phyloP scores from a whole-genome alignment of 2,888 invertebrate genomes.

The Stenchaetothrips biformis region DNA sequence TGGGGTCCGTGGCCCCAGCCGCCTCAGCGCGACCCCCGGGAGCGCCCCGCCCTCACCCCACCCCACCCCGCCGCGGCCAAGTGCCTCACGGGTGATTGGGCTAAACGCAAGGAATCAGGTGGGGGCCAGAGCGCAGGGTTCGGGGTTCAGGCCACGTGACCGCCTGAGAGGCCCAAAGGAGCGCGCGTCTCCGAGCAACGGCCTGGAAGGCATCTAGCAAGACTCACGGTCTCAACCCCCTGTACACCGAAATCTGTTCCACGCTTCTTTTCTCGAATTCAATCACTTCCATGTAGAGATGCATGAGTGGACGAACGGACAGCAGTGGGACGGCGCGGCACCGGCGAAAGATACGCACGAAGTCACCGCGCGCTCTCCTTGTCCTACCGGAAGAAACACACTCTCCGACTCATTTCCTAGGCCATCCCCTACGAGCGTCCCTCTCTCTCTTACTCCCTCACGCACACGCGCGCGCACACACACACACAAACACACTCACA shows the following conservation, averaged over 20 bases:
- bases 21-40: neutral
- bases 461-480: neutral
- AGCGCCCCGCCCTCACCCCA: neutral
- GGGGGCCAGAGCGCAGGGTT: neutral
- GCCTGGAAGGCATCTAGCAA: no score
- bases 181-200: neutral
- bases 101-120: neutral
- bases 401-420: neutral
- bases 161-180: no score
- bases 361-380: neutral
- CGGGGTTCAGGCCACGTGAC: no score
- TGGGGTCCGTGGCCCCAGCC: neutral
- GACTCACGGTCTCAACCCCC: no score
- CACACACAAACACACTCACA: neutral
- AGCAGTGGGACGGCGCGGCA: no score
- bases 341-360: neutral
- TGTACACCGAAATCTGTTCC: no score
- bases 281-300: no score
- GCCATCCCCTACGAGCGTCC: neutral
- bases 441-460: neutral
- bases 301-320: neutral
- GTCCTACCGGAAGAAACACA: neutral
- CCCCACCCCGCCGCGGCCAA: neutral
- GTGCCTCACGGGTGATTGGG: slow-evolving; percentile 6
- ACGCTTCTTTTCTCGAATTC: no score